Base-by-base conservation (phyloP, 2,113 vertebrate genomes). In the Electrona antarctica region DNA sequence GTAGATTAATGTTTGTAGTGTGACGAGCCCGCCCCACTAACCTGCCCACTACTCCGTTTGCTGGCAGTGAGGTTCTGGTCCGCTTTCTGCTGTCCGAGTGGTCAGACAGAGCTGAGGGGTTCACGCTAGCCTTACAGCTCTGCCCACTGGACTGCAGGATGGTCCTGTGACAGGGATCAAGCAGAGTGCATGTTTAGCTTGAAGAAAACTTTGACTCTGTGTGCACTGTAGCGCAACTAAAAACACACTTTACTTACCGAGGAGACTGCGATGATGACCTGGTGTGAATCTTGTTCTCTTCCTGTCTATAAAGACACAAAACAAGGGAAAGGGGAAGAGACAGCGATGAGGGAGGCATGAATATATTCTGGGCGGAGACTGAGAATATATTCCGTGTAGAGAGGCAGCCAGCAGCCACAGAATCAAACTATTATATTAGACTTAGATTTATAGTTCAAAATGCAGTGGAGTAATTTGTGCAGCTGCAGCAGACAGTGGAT, bases 111-210 rank as follows among this genome's bases (percentile, higher is more conserved):
- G 91, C 88, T 91, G 92, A 48, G 2, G 88, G 89, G 93, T 94
- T 92, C 88, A 93, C 82, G 69, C 71, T 61, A 63, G 91, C 89
- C 89, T 94, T 96, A 90, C 88, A 94, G 91, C 93, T 94, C 91
- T 96, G 95, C 92, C 93, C 91, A 86, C 92, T 95, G 89, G 95
- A 90, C 85, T 97, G 95, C 78, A 97, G 91, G 91, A 96, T 94
- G 91, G 95, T 92, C 90, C 94, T 95, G 93, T 76, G 84, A 69
- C 69, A 71, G 12, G 62, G 21, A 41, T 69, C 33, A 71, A 28
- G 11, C 3, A 9, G 0, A 46, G 33, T 33, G 57, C 11, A 29
- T 33, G 6, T 51, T 51, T 13, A 70, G 54, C 29, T 21, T 7
- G 6, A 29, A 8, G 0, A 56, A 12, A 21, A 14, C 48, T 9